phyloP scores from a whole-genome alignment of 2,113 vertebrate genomes.

The Ciconia maguari region DNA sequence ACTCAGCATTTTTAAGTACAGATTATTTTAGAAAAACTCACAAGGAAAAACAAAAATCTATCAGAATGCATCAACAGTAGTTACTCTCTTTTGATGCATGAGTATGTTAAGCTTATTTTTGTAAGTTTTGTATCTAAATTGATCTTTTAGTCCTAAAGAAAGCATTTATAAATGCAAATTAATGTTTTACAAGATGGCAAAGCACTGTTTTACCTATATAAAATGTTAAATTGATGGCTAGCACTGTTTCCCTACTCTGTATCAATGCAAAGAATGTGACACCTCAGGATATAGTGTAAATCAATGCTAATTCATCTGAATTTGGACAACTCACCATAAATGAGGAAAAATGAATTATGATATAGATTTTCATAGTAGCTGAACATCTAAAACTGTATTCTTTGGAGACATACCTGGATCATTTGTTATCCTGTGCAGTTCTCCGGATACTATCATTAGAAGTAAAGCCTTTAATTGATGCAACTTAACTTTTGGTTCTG shows the following conservation, averaged over 20 bases:
- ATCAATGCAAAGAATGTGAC: neutral
- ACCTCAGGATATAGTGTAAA: neutral
- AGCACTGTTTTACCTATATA: neutral
- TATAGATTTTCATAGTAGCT: neutral
- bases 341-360: neutral
- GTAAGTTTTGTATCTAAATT: neutral
- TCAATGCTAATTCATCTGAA: neutral
- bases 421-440: slow-evolving; percentile 28
- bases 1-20: neutral
- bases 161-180: neutral
- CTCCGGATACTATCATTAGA: slow-evolving; percentile 73
- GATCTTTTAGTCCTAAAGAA: neutral
- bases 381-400: neutral
- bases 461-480: slow-evolving; percentile 81
- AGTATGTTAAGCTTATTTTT: neutral
- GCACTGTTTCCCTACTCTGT: neutral
- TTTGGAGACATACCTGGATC: slow-evolving; percentile 60
- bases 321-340: neutral
- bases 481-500: slow-evolving; percentile 65
- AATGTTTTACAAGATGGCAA: neutral
- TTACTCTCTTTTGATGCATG: neutral
- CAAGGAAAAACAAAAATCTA: neutral
- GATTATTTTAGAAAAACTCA: neutral
- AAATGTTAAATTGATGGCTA: neutral
- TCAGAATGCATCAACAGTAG: fast-evolving